Base-by-base conservation (phyloP, 1,140 invertebrate genomes). In the Telenomus remus region DNA sequence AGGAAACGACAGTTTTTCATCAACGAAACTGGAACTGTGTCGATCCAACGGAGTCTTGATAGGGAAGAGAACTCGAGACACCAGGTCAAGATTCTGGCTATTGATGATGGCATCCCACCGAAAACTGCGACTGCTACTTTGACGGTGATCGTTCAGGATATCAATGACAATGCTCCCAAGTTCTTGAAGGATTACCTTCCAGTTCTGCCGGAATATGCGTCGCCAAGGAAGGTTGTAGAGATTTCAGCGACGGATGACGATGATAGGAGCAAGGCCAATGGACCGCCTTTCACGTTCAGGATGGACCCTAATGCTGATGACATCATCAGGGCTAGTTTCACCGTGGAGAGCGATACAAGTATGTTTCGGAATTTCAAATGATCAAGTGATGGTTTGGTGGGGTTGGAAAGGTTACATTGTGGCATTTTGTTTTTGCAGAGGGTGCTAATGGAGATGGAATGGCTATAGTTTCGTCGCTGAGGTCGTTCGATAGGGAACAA, bases 71-170 rank as follows among this genome's bases (percentile, higher is more conserved):
- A 95, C 2, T 96, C 96, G 0, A 88, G 96, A 47, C 96, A 97
- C 91, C 96, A 97, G 88, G 94, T 98, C 0, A 97, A 97, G 90
- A 97, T 98, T 72, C 89, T 98, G 78, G 97, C 96, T 0, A 97
- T 97, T 82, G 97, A 98, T 84, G 96, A 98, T 86, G 97, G 96
- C 14, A 92, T 95, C 12, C 97, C 97, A 7, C 93, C 96, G 0
- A 95, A 96, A 88, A 99, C 97, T 4, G 97, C 97, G 3, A 98
- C 97, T 1, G 97, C 97, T 0, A 98, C 96, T 0, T 89, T 99
- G 12, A 97, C 95, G 0, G 95, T 99, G 0, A 95, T 97, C 65
- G 96, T 99, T 0, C 94, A 95, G 84, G 97, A 99, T 81, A 97
- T 99, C 57, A 99, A 99, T 86, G 98, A 99, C 81, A 98, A 96